Evolutionary conservation across 2,888 invertebrate species (phyloP).

Genomic region (Dryadula phaetusa): DNA sequence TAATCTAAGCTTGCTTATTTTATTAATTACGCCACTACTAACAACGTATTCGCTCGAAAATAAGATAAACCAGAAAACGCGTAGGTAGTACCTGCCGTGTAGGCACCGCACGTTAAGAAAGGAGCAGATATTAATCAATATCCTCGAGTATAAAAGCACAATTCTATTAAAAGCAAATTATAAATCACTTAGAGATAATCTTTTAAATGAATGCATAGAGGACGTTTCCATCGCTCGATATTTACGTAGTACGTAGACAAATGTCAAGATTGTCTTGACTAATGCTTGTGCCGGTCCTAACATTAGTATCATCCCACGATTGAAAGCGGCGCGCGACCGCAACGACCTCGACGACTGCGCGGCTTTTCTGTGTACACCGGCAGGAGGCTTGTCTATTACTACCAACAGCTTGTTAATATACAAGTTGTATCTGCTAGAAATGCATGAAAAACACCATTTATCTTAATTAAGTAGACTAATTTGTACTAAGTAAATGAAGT

Average conservation of each 20-base stretch:
- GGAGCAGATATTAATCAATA: conserved; percentile 35
- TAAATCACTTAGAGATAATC: conserved; percentile 37
- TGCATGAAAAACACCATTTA: too few species aligned
- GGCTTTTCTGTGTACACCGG: conserved; percentile 40
- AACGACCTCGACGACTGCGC: conserved; percentile 62
- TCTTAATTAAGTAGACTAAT: too few species aligned
- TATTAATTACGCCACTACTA: conserved; percentile 14
- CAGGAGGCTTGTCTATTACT: conserved; percentile 12
- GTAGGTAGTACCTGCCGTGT: conserved; percentile 22
- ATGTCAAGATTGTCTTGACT: conserved; percentile 38
- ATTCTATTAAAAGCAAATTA: conserved; percentile 36
- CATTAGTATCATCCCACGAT: conserved; percentile 57
- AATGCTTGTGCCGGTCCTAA: conserved; percentile 37
- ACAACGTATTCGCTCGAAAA: conserved; percentile 17
- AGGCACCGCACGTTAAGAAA: conserved; percentile 9
- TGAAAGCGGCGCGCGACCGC: conserved; percentile 63
- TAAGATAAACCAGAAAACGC: conserved; percentile 24
- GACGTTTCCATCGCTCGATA: conserved; percentile 33
- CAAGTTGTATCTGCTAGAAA: not conserved
- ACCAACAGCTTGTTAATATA: not conserved
- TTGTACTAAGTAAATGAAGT: not conserved
- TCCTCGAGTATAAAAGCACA: conserved; percentile 30
- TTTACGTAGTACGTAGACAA: conserved; percentile 33
- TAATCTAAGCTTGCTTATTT: not conserved
- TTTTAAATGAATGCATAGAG: conserved; percentile 29